Evolutionary conservation across 1,140 invertebrate genomes (phyloP).

Genomic region (Aethina tumida): DNA sequence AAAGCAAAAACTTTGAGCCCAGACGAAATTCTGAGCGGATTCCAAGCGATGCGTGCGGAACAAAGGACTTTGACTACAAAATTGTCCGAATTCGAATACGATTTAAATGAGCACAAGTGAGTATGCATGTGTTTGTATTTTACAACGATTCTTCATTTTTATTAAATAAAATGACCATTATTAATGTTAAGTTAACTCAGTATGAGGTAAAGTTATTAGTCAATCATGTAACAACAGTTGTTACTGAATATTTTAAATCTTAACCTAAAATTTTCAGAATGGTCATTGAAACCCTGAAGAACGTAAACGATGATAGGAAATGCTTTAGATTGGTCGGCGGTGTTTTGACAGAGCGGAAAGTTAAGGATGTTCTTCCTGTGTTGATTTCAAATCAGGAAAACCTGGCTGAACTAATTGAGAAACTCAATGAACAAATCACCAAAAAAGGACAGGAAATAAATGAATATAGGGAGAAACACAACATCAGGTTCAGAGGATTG

Average conservation of each 20-base stretch:
- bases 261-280: slow-evolving; percentile 55
- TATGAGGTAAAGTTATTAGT: neutral
- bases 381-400: slow-evolving; percentile 74
- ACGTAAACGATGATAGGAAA: slow-evolving; percentile 73
- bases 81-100: slow-evolving; percentile 84
- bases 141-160: slow-evolving; percentile 5
- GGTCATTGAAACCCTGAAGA: slow-evolving; percentile 87
- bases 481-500: slow-evolving; percentile 66
- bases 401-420: slow-evolving; percentile 66
- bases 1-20: slow-evolving; percentile 41
- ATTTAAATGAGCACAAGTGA: slow-evolving; percentile 93
- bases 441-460: slow-evolving; percentile 87
- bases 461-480: slow-evolving; percentile 85
- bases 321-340: slow-evolving; percentile 92
- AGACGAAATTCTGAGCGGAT: slow-evolving; percentile 78
- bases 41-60: slow-evolving; percentile 77
- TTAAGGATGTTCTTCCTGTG: slow-evolving; percentile 82
- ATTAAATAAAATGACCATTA: too few species aligned
- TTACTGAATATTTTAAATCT: neutral
- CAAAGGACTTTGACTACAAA: slow-evolving; percentile 77
- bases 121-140: slow-evolving; percentile 26
- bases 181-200: too few species aligned
- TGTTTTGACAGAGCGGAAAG: slow-evolving; percentile 84
- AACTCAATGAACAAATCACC: slow-evolving; percentile 68
- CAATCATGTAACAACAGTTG: neutral